Evolutionary conservation across 2,888 invertebrate species (phyloP).

Genomic region (Amorpha juglandis): DNA sequence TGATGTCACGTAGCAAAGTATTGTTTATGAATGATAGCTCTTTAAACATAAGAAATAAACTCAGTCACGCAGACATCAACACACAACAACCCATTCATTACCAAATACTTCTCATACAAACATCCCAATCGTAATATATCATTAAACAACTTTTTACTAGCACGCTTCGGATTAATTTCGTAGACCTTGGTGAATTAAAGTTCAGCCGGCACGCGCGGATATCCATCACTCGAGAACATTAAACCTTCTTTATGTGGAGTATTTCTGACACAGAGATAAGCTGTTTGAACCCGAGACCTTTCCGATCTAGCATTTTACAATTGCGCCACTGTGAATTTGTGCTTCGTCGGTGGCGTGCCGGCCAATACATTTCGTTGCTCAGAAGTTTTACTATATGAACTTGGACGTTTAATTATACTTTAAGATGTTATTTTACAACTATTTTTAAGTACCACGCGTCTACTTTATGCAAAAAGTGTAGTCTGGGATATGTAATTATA

Average conservation of each 20-base stretch:
- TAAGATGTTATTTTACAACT: not conserved
- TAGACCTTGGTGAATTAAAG: constrained; percentile 52
- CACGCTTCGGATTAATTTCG: constrained; percentile 38
- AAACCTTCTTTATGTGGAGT: constrained; percentile 60
- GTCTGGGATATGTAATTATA: not conserved
- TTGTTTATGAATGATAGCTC: not conserved
- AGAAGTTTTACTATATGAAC: constrained; percentile 27
- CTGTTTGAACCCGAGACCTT: constrained; percentile 76
- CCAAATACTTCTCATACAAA: constrained; percentile 5
- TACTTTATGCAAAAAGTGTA: not conserved
- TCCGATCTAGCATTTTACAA: constrained; percentile 77
- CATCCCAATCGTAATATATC: constrained; percentile 16
- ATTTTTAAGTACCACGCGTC: not conserved
- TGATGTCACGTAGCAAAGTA: too few species aligned
- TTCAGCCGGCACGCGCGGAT: constrained; percentile 62
- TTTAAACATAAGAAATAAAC: not conserved
- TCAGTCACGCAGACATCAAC: not conserved
- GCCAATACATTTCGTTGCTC: constrained; percentile 26
- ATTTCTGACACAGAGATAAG: constrained; percentile 73
- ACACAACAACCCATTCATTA: constrained; percentile 14
- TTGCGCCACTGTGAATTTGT: constrained; percentile 77
- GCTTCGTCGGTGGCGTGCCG: constrained; percentile 31
- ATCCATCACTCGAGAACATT: constrained; percentile 56
- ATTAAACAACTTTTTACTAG: constrained; percentile 22
- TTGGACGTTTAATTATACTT: not conserved